A percentile compares a stretch with the other conserved stretches of the same genome.
These are phyloP conservation scores for Chaitophorus viminalis DNA, from an alignment of 2,888 invertebrate genomes.

Conservation along the genomic window DNA sequence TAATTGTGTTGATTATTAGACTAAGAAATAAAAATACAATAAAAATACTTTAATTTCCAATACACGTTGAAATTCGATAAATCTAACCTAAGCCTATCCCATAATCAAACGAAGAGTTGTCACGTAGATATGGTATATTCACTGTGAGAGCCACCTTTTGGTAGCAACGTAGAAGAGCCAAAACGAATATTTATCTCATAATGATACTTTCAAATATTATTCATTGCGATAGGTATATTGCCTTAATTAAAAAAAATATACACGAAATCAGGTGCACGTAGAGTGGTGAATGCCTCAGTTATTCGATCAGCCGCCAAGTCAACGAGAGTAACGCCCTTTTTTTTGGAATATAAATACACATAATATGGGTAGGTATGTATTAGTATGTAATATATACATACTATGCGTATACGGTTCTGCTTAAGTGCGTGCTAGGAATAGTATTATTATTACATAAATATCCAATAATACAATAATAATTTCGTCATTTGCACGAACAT, in stretches of 20 bases:
- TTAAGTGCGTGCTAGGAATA: slow-evolving; percentile 21
- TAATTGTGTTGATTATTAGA: too few species aligned
- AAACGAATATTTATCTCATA: neutral
- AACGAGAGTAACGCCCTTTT: slow-evolving; percentile 13
- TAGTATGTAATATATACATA: neutral
- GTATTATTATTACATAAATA: neutral
- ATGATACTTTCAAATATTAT: neutral
- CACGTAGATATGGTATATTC: too few species aligned
- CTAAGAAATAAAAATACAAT: too few species aligned
- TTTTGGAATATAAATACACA: slow-evolving; percentile 12
- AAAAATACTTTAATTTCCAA: too few species aligned
- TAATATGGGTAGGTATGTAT: too few species aligned
- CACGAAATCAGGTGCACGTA: slow-evolving; percentile 3
- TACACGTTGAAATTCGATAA: too few species aligned
- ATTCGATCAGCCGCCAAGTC: slow-evolving; percentile 7
- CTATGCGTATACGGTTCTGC: neutral
- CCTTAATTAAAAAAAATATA: slow-evolving; percentile 20
- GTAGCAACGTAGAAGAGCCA: neutral
- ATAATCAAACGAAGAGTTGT: neutral
- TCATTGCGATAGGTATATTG: neutral
- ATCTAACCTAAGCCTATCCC: neutral
- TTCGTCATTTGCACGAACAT: neutral
- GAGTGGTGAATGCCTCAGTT: slow-evolving; percentile 12
- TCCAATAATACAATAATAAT: neutral
- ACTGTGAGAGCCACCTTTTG: neutral